Percentiles rank a stretch among this genome's conserved stretches.
phyloP scores from a whole-genome alignment of 1,140 invertebrate genomes.

The Drosophila melanica region DNA sequence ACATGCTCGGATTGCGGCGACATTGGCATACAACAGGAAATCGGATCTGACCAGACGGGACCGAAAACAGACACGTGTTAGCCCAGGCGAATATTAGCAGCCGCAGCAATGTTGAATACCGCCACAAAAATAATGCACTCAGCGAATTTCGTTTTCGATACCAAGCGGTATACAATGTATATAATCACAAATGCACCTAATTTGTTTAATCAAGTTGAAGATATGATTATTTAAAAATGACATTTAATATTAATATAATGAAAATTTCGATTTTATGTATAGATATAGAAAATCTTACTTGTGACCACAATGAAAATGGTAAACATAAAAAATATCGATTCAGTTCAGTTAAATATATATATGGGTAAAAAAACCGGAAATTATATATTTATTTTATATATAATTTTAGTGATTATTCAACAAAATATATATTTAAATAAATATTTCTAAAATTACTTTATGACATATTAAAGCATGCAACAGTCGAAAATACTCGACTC shows the following conservation, averaged over 20 bases:
- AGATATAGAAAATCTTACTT: too few species aligned
- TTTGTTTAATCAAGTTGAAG: slow-evolving; percentile 1
- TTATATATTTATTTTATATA: too few species aligned
- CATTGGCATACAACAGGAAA: slow-evolving; percentile 46
- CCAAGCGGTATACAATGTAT: slow-evolving; percentile 3
- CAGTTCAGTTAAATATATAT: too few species aligned
- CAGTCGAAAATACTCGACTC: too few species aligned
- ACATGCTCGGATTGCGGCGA: slow-evolving; percentile 59
- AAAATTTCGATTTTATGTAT: not conserved
- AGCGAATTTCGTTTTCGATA: slow-evolving; percentile 4
- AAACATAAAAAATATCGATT: too few species aligned
- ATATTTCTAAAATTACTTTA: too few species aligned
- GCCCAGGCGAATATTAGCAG: slow-evolving; percentile 12
- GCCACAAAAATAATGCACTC: slow-evolving; percentile 1
- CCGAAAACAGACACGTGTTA: slow-evolving; percentile 61
- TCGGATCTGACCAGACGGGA: slow-evolving; percentile 57
- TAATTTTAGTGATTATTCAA: too few species aligned
- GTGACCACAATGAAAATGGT: too few species aligned
- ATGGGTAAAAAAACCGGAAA: too few species aligned
- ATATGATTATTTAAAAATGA: not conserved
- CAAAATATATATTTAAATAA: too few species aligned
- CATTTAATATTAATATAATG: not conserved
- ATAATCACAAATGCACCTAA: not conserved
- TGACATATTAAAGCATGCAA: too few species aligned
- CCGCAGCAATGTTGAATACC: slow-evolving; percentile 2